Conservation (phyloP, 2,797 vertebrate species). For the Chelon auratus region DNA sequence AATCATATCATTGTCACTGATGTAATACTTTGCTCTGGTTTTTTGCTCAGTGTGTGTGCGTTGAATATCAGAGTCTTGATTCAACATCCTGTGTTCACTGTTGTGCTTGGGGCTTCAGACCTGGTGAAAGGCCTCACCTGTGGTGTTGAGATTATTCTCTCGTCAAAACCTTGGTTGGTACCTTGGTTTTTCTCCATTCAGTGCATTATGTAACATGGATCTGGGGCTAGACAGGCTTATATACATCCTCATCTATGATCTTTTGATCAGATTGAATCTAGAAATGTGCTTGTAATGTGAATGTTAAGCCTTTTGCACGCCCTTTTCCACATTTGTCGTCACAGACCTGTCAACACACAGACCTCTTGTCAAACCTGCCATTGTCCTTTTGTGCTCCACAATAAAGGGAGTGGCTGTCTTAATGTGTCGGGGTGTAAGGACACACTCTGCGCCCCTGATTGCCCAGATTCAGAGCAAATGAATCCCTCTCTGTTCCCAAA, state of each 20-base stretch:
- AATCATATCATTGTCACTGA: conserved; percentile 55
- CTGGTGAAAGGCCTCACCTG: background rate
- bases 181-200: background rate
- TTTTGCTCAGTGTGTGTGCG: conserved; percentile 5
- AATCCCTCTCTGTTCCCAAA: conserved; percentile 66
- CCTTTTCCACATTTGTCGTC: conserved; percentile 11
- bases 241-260: no score
- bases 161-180: background rate
- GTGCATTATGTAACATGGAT: background rate
- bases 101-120: background rate
- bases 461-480: conserved; percentile 66
- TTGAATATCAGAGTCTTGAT: conserved; percentile 26
- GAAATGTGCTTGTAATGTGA: background rate
- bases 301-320: conserved; percentile 2
- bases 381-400: conserved; percentile 67
- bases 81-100: conserved; percentile 22
- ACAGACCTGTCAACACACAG: background rate
- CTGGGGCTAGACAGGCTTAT: no score
- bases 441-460: conserved; percentile 61
- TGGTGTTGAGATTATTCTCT: background rate
- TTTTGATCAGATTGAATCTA: background rate
- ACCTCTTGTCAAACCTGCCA: conserved; percentile 25
- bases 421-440: conserved; percentile 37
- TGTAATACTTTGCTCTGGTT: conserved; percentile 58
- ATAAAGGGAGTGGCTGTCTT: conserved; percentile 71